Conservation (phyloP, 2,888 invertebrate genomes). For the Tachina lurida region DNA sequence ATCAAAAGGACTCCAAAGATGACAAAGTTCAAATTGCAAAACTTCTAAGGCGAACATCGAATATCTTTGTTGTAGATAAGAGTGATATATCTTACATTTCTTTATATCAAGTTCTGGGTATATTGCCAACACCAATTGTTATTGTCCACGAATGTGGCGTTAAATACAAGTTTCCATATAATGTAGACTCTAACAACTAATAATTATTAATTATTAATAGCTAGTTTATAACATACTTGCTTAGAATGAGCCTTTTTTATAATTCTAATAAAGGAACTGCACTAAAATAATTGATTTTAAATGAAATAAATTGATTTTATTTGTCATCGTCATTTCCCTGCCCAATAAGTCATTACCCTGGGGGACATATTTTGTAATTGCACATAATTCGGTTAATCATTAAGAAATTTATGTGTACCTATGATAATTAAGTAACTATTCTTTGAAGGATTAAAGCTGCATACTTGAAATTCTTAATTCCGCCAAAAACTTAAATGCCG, state of each 20-base stretch:
- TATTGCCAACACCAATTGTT: constrained; percentile 36
- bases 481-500: constrained; percentile 6
- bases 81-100: constrained; percentile 39
- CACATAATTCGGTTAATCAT: not conserved
- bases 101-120: constrained; percentile 34
- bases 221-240: constrained; percentile 17
- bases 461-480: not conserved
- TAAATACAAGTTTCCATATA: constrained; percentile 22
- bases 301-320: constrained; percentile 18
- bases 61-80: constrained; percentile 33
- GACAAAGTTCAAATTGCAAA: constrained; percentile 36
- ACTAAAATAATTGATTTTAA: constrained; percentile 16
- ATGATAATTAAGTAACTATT: not conserved
- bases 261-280: constrained; percentile 21
- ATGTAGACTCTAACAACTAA: constrained; percentile 17
- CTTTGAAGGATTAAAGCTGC: not conserved
- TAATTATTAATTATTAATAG: constrained; percentile 19
- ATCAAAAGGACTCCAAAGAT: constrained; percentile 27
- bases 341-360: constrained; percentile 17
- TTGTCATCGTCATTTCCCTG: constrained; percentile 13
- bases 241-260: constrained; percentile 12
- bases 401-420: not conserved
- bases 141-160: constrained; percentile 31
- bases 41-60: constrained; percentile 41
- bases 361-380: not conserved